Conservation (phyloP, 2,888 invertebrate species). For the Temnothorax unifasciatus region DNA sequence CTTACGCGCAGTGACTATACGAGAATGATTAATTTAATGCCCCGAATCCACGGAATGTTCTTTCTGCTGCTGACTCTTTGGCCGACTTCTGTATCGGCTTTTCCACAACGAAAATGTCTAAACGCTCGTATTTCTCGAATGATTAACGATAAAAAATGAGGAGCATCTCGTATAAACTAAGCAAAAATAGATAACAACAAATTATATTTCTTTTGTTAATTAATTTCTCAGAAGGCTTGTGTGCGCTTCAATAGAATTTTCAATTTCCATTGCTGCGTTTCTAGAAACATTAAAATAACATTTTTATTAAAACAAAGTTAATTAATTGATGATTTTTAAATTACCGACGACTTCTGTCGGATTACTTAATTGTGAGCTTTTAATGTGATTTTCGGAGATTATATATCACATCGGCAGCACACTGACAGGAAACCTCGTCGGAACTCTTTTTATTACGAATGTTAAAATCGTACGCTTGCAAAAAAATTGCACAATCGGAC, state of each 20-base stretch:
- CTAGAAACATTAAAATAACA: background rate
- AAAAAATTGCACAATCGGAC: background rate
- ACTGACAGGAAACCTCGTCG: background rate
- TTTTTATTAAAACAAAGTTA: background rate
- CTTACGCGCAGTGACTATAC: background rate
- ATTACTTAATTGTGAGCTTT: background rate
- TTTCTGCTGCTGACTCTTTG: background rate
- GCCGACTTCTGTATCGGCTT: background rate
- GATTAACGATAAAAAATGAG: background rate
- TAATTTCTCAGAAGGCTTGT: background rate
- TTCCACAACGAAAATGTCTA: background rate
- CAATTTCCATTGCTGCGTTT: background rate
- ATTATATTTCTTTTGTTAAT: background rate
- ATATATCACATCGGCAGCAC: background rate
- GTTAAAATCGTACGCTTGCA: background rate
- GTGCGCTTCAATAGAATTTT: background rate
- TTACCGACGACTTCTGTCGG: background rate
- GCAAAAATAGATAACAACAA: background rate
- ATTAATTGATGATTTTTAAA: background rate
- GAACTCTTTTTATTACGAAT: background rate
- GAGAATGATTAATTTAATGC: background rate
- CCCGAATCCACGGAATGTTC: background rate
- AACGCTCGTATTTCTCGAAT: background rate
- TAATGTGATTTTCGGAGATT: background rate
- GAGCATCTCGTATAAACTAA: background rate